Evolutionary conservation across 2,797 vertebrate genomes (phyloP).

Genomic region (Artibeus jamaicensis): DNA sequence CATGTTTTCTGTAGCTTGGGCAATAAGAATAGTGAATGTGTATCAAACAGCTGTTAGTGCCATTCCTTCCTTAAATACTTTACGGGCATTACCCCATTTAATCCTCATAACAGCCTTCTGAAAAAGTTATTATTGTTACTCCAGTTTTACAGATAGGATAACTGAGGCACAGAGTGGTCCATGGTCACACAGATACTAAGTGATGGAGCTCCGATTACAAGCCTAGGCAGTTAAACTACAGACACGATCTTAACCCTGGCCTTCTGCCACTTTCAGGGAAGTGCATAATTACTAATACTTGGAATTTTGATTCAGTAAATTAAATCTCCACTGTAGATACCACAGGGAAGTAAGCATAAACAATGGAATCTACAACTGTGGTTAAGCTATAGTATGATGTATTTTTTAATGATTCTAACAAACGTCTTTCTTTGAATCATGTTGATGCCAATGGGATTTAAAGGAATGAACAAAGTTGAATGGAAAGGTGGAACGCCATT

Average conservation of each 20-base stretch:
- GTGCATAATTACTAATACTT: neutral
- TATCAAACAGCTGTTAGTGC: neutral
- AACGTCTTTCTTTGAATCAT: neutral
- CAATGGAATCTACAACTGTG: neutral
- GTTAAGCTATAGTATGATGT: neutral
- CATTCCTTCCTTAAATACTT: neutral
- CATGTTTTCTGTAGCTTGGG: neutral
- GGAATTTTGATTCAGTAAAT: neutral
- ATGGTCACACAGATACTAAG: neutral
- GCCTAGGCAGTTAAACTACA: neutral
- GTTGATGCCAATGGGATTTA: neutral
- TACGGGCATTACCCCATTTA: neutral
- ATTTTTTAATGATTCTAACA: neutral
- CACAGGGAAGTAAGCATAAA: neutral
- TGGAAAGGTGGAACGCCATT: neutral
- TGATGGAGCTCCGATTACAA: neutral
- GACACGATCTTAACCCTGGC: neutral
- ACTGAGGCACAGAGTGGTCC: neutral
- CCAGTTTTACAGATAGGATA: neutral
- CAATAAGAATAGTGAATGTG: neutral
- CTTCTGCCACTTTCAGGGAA: neutral
- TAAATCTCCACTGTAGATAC: neutral
- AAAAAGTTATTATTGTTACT: neutral
- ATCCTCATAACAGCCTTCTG: neutral
- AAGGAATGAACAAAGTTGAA: neutral